Base-by-base conservation (phyloP, 2,113 vertebrate genomes). In the Gasterosteus aculeatus region DNA sequence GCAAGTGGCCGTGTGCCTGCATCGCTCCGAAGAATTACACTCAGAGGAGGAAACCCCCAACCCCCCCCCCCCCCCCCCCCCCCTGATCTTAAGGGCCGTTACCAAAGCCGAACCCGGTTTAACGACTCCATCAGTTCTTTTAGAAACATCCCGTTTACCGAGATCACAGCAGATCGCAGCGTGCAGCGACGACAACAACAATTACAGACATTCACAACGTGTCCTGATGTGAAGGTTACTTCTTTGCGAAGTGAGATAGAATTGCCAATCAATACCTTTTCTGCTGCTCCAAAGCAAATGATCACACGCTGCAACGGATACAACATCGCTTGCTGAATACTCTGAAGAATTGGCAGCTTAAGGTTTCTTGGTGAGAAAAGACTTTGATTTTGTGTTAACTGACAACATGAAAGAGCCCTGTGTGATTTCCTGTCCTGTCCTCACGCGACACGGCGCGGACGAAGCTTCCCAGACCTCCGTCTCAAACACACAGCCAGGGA, bases 401-500 rank as follows among this genome's bases (percentile, higher is more conserved):
- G 16, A 42, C 18, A 35, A 33, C 41, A 59, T 56, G 22, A 26
- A 26, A 26, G 22, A 26, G 1, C 22, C 22, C 22, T 26, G 22
- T 26, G 22, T 26, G 22, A 26, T 26, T 26, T 26, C 22, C 22
- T 26, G 22, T 26, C 22, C 22, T 26, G 22, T 26, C 22, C 22
- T 26, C 47, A 26, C 14, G 72, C 41, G 60, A 38, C 56, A 44
- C 16, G 44, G 12, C 6, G 46, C 49, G 2, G 29, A 59, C 22
- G 49, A 49, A 70, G 1, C 14, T 1, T 61, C 14, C 8, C 72
- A 72, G 22, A 19, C 22, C 57, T 73, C 58, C 16, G 49, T 31
- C 61, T 68, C 65, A 63, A 75, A 63, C 67, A 76, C 76, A 81
- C 63, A 66, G 14, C 19, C 39, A n/a, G 42, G 51, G 38, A 84